Base-by-base conservation (phyloP, 1,140 invertebrate genomes). In the Drosophila micromelanica region DNA sequence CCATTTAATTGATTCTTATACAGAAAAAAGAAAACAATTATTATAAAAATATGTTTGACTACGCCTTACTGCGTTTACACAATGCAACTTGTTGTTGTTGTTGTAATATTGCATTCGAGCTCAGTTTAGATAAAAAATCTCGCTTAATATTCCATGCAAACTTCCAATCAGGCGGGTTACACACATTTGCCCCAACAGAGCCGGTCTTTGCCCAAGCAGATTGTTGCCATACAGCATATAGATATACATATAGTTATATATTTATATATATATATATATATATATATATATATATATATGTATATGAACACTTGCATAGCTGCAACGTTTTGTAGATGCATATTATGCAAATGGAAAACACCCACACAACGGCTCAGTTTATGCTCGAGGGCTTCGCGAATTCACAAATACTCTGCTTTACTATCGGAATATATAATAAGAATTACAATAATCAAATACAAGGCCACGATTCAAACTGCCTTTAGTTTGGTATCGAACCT, bases 141-240 rank as follows among this genome's bases (percentile, higher is more conserved):
- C 48, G 56, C 57, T 69, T 69, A 61, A 60, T 69, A 69, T 69
- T 69, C 57, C 65, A 69, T 69, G 48, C 56, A 69, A 69, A 69
- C 27, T 35, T 42, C 12, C 65, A 69, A 69, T 69, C 65, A 55
- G 40, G 40, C 20, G 13, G 27, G 15, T 8, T 12, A 5, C 11
- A 46, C 9, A 9, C 8, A 27, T 9, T 9, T 17, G 40, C 9
- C 15, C 43, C 27, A 54, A 69, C 56, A 69, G 54, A 69, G 65
- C 65, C 65, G 57, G 65, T 69, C 65, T 61, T 69, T 69, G 48
- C 56, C 37, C 52, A 20, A 51, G 35, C 59, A 40, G n/a, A 40
- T n/a, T n/a, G n/a, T n/a, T n/a, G 12, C 12, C 37, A 38, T 4
- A 4, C 37, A 51, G 27, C 11, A 30, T 38, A 57, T n/a, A 27